Evolutionary conservation across 2,888 invertebrate genomes (phyloP).

Genomic region (Digitonthophagus gazella): DNA sequence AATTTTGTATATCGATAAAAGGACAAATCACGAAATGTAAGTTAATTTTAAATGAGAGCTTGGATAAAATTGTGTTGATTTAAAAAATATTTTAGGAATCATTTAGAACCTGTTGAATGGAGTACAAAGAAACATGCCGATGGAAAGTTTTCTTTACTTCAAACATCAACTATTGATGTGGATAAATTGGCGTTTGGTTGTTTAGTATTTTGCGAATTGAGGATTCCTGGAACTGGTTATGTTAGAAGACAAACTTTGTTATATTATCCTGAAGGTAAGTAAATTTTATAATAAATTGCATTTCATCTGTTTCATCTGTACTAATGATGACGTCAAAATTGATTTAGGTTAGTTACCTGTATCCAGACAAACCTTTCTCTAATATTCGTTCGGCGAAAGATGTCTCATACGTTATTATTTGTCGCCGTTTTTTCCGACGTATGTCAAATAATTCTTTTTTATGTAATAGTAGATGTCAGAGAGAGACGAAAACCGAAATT

Average conservation of each 20-base stretch:
- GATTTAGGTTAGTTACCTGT: no score
- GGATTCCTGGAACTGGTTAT: constrained; percentile 50
- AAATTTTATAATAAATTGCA: background rate
- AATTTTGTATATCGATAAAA: constrained; percentile 44
- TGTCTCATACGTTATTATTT: no score
- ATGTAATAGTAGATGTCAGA: no score
- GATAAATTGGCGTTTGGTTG: constrained; percentile 43
- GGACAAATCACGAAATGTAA: constrained; percentile 35
- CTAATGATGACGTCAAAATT: no score
- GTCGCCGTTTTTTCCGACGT: no score
- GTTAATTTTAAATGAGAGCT: constrained; percentile 5
- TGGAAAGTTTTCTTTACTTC: constrained; percentile 43
- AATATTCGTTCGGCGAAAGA: no score
- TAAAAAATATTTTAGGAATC: constrained; percentile 36
- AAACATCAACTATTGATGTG: constrained; percentile 41
- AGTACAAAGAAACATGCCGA: constrained; percentile 42
- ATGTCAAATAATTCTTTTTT: no score
- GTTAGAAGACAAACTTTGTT: constrained; percentile 46
- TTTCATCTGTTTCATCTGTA: no score
- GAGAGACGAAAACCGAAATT: no score
- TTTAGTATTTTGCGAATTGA: constrained; percentile 48
- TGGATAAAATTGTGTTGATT: constrained; percentile 11
- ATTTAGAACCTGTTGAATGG: constrained; percentile 46
- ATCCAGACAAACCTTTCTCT: no score
- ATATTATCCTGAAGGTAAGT: constrained; percentile 45